phyloP scores from a whole-genome alignment of 2,113 vertebrate species.

The Muntiacus muntjak region DNA sequence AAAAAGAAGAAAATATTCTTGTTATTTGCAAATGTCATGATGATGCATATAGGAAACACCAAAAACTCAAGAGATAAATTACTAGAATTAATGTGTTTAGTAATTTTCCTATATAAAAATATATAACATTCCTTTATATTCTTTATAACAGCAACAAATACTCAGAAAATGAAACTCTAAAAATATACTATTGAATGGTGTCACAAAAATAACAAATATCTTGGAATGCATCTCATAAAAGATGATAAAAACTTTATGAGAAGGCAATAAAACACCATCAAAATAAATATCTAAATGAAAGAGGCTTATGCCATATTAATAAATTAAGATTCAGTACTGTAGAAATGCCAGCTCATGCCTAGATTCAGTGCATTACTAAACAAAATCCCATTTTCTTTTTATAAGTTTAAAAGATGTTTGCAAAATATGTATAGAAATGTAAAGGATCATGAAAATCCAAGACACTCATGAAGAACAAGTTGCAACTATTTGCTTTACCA shows the following conservation, averaged over 20 bases:
- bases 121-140: background rate
- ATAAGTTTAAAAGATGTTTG: background rate
- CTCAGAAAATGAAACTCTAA: background rate
- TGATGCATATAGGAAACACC: background rate
- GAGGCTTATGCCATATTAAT: background rate
- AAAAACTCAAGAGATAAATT: constrained; percentile 16
- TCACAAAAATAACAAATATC: constrained; percentile 5
- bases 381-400: background rate
- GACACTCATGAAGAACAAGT: background rate
- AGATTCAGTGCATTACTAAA: background rate
- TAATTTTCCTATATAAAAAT: background rate
- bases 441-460: background rate
- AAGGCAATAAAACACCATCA: background rate
- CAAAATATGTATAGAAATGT: background rate
- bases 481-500: background rate
- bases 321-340: background rate
- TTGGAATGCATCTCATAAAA: background rate
- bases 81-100: background rate
- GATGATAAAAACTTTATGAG: background rate
- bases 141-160: background rate
- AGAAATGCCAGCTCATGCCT: background rate
- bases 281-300: background rate
- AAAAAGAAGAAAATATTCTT: background rate
- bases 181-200: background rate
- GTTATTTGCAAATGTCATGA: background rate